Evolutionary conservation across 2,797 vertebrate species (phyloP).

Genomic region (Graptemys geographica): DNA sequence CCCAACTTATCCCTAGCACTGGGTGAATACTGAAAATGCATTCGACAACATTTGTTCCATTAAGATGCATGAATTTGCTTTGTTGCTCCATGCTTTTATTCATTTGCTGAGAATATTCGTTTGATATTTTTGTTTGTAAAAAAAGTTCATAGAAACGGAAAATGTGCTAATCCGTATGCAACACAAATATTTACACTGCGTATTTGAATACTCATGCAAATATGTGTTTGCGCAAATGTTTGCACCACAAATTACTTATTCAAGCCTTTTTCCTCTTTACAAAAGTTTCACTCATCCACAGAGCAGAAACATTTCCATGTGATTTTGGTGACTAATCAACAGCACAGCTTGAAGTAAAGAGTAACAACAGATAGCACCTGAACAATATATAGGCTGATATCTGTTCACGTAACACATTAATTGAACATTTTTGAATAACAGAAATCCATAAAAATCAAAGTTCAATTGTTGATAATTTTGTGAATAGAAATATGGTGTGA

Average conservation of each 20-base stretch:
- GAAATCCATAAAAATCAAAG: fast-evolving
- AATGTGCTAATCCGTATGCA: fast-evolving
- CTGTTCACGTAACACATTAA: background rate
- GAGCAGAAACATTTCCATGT: background rate
- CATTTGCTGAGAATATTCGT: background rate
- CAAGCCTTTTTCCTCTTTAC: background rate
- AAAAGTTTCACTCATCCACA: background rate
- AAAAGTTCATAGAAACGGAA: background rate
- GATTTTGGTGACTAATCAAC: background rate
- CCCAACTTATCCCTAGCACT: background rate
- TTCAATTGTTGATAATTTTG: conserved; percentile 15
- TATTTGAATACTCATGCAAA: background rate
- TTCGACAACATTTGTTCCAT: background rate
- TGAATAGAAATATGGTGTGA: conserved; percentile 24
- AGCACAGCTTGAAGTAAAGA: background rate
- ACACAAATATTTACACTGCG: fast-evolving
- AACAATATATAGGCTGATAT: background rate
- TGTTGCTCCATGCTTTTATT: background rate
- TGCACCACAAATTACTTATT: background rate
- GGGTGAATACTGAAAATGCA: background rate
- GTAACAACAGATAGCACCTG: background rate
- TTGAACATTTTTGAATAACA: background rate
- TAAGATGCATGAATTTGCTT: background rate
- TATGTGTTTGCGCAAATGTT: background rate
- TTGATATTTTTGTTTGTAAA: background rate